phyloP scores from a whole-genome alignment of 2,888 invertebrate species.

The Nemurella pictetii region DNA sequence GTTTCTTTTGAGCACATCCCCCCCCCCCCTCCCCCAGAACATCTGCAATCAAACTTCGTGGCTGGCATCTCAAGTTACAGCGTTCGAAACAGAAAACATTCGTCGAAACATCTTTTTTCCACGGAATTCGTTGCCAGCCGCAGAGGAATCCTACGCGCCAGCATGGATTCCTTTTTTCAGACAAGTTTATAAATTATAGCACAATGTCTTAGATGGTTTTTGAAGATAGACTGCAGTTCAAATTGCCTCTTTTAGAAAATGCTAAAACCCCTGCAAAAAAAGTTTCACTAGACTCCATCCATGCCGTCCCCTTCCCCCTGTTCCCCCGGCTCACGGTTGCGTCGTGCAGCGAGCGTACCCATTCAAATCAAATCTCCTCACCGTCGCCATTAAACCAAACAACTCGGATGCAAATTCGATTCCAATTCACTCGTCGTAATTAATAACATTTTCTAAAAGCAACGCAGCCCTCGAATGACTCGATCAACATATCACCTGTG shows the following conservation, averaged over 20 bases:
- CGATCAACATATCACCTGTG: not conserved
- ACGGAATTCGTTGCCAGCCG: not conserved
- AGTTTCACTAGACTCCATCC: not conserved
- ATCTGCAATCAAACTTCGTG: not conserved
- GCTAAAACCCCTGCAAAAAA: not conserved
- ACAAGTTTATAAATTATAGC: not conserved
- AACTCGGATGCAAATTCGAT: not conserved
- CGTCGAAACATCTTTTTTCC: not conserved
- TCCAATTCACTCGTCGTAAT: not conserved
- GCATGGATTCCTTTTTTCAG: too few species aligned
- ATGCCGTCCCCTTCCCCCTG: not conserved
- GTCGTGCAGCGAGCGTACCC: not conserved
- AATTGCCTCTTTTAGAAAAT: not conserved
- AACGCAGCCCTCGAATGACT: not conserved
- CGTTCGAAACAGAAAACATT: not conserved
- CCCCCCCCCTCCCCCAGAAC: not conserved
- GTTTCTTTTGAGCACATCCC: not conserved
- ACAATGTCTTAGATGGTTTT: not conserved
- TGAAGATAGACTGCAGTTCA: not conserved
- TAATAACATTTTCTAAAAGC: not conserved
- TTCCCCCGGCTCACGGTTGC: not conserved
- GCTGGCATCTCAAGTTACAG: not conserved
- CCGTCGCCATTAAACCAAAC: not conserved
- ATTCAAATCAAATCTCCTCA: not conserved
- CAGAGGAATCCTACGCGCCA: too few species aligned